phyloP scores from a whole-genome alignment of 2,113 vertebrate genomes.

The Gopherus evgoodei region DNA sequence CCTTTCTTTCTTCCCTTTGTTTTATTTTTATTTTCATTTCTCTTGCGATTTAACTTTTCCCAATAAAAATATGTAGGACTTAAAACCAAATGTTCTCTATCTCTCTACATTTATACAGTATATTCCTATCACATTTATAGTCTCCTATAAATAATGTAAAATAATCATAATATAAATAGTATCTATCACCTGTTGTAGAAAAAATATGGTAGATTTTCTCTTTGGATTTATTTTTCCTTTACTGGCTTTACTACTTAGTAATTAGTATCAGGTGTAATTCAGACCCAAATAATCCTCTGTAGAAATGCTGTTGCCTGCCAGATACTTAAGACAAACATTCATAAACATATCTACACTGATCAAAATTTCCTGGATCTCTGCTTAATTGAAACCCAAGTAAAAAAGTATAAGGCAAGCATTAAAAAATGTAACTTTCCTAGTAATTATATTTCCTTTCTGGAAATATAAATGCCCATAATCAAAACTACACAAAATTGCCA shows the following conservation, averaged over 20 bases:
- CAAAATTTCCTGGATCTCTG: constrained; percentile 50
- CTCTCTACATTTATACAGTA: not conserved
- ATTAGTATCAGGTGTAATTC: constrained; percentile 35
- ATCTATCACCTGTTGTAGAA: constrained; percentile 33
- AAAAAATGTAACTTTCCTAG: constrained; percentile 6
- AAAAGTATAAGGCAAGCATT: constrained; percentile 45
- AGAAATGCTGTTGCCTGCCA: constrained; percentile 9
- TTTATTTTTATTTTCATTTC: constrained; percentile 47
- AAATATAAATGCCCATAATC: constrained; percentile 68
- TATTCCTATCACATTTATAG: not conserved
- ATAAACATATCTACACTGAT: not conserved
- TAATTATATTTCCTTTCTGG: constrained; percentile 58
- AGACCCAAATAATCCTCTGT: constrained; percentile 6
- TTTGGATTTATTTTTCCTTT: constrained; percentile 1
- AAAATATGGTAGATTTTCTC: constrained; percentile 23
- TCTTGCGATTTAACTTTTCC: constrained; percentile 35
- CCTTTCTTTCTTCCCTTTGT: constrained; percentile 35
- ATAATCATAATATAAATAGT: constrained; percentile 53
- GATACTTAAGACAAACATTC: constrained; percentile 43
- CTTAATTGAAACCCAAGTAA: constrained; percentile 54
- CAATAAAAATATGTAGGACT: constrained; percentile 54
- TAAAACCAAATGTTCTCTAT: constrained; percentile 46
- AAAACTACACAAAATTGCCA: constrained; percentile 61
- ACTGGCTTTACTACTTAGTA: constrained; percentile 13
- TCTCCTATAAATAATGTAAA: constrained; percentile 48